Base-by-base conservation (phyloP, 2,113 vertebrate species). In the Forbesichthys agassizii region DNA sequence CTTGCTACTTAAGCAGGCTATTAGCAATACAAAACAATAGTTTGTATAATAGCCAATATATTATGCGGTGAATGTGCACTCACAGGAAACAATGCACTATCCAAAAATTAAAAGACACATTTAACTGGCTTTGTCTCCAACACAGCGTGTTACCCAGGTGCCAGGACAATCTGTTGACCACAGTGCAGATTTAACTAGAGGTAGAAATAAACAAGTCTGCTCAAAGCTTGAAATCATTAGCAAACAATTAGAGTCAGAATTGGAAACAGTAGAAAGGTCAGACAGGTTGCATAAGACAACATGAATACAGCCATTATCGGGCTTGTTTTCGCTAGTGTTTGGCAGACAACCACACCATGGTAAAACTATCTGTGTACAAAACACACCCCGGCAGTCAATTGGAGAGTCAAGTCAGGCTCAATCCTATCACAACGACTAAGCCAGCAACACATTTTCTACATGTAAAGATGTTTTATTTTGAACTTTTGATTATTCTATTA, bases 241-340 rank as follows among this genome's bases (percentile, higher is more conserved):
- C 42, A 0, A n/a, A 18, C 14, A 53, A 72, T 13, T 61, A 68
- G 58, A 83, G 70, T 61, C 53, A 66, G 60, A 78, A 66, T 59
- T 4, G 33, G 33, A 1, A 51, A 62, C 11, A 65, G 20, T 10
- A 51, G 72, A 82, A 80, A 84, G 79, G 80, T 85, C 78, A 82
- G 56, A 42, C 5, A 60, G 53, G 85, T 92, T 91, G 80, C 81
- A 81, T 87, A 90, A 91, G 69, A 79, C 72, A 79, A 88, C 88
- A 88, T 84, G 91, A 91, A 91, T 87, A 91, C 83, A 61, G 82
- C 74, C 75, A 84, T 80, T 87, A 90, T 89, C 83, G 64, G 77
- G 74, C 64, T 48, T 91, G 74, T 82, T 75, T 82, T 87, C 65
- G 74, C 66, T 67, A 73, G 73, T 48, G 60, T 62, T 80, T 82